These are phyloP conservation scores for Coelinius sp. DNA, from an alignment of 2,888 invertebrate genomes.

Conservation along the genomic window DNA sequence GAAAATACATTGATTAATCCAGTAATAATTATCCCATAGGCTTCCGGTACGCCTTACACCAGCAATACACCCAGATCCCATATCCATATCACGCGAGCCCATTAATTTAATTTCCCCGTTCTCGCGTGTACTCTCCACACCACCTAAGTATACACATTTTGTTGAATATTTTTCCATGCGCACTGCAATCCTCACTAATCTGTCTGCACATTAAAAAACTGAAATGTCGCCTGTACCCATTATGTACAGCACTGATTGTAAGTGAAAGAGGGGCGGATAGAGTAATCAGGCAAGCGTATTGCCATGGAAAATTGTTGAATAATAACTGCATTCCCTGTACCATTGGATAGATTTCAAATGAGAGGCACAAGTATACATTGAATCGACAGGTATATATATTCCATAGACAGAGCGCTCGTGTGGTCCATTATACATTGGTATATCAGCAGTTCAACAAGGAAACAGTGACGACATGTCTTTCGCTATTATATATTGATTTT, in stretches of 20 bases:
- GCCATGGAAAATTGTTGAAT: conserved; percentile 58
- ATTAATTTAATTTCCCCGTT: conserved; percentile 10
- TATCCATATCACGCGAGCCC: conserved; percentile 9
- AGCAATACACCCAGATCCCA: not conserved
- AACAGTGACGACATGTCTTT: conserved; percentile 4
- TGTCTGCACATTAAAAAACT: conserved; percentile 48
- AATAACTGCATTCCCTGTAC: conserved; percentile 61
- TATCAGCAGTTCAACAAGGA: conserved; percentile 2
- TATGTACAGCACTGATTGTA: not conserved
- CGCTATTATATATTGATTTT: not conserved
- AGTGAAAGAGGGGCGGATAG: conserved; percentile 36
- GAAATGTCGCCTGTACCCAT: conserved; percentile 27
- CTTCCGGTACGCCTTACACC: conserved; percentile 5
- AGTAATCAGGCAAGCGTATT: conserved; percentile 56
- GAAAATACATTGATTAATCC: not conserved
- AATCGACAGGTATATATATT: conserved; percentile 50
- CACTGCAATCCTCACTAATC: conserved; percentile 36
- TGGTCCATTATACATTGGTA: conserved; percentile 46
- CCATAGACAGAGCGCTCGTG: conserved; percentile 29
- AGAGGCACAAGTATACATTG: conserved; percentile 12
- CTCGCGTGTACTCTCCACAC: not conserved
- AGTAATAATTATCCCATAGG: not conserved
- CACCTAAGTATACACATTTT: not conserved
- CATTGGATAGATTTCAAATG: conserved; percentile 22
- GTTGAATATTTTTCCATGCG: conserved; percentile 20